Conservation (phyloP, 2,888 invertebrate species). For the Sceliomorpha sp. region DNA sequence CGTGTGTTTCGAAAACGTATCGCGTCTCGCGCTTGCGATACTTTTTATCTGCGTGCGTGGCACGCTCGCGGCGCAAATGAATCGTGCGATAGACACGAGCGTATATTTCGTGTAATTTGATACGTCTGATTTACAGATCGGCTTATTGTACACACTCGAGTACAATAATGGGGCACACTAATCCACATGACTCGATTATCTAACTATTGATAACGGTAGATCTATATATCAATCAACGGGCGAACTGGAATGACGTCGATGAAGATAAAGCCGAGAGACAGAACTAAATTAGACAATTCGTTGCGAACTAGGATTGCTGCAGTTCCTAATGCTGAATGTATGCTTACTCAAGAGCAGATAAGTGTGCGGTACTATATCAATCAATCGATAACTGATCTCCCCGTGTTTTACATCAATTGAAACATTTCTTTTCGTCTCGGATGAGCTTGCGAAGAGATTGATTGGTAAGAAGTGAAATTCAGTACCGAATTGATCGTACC, state of each 20-base stretch:
- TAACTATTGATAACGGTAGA: slow-evolving; percentile 25
- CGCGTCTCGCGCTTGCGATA: too few species aligned
- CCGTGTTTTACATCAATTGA: slow-evolving; percentile 38
- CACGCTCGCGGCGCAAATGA: too few species aligned
- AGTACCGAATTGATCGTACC: too few species aligned
- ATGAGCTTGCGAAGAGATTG: too few species aligned
- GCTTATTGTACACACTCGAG: slow-evolving; percentile 18
- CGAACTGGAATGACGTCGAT: slow-evolving; percentile 5
- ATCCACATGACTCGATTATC: slow-evolving; percentile 43
- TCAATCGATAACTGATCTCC: slow-evolving; percentile 50
- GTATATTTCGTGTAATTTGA: slow-evolving; percentile 15
- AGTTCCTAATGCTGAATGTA: slow-evolving; percentile 37
- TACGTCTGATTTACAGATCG: slow-evolving; percentile 31
- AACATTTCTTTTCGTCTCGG: too few species aligned
- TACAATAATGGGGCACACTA: slow-evolving; percentile 27
- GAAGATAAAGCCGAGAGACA: slow-evolving; percentile 25
- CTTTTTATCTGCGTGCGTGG: too few species aligned
- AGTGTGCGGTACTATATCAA: slow-evolving; percentile 50
- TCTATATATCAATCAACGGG: slow-evolving; percentile 34
- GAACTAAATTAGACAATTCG: slow-evolving; percentile 26
- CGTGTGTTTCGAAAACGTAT: too few species aligned
- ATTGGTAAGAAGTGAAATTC: too few species aligned
- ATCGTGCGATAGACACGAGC: too few species aligned
- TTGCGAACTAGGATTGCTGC: slow-evolving; percentile 17
- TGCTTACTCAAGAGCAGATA: slow-evolving; percentile 38